Conservation (phyloP, 2,797 vertebrate species). For the Coccyzus lansbergi region DNA sequence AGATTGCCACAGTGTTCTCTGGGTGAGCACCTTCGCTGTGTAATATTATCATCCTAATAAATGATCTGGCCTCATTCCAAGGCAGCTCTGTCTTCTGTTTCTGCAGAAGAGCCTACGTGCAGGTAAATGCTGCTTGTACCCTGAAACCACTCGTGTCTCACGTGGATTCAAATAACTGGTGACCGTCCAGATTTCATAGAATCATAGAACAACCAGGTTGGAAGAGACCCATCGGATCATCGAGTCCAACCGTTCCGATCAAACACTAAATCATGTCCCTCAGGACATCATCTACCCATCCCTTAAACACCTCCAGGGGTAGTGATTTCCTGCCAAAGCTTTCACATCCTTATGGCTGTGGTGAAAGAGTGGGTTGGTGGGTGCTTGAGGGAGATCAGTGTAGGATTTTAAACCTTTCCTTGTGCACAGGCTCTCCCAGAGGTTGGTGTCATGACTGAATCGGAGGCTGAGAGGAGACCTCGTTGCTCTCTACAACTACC, state of each 20-base stretch:
- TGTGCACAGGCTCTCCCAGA: not conserved
- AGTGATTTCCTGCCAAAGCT: not conserved
- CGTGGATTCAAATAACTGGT: not conserved
- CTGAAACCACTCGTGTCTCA: rapidly evolving
- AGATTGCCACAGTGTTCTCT: not conserved
- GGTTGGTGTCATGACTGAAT: not conserved
- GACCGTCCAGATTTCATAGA: rapidly evolving
- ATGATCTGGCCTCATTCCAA: not conserved
- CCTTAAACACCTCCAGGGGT: too few relatives aligned
- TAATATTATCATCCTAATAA: not conserved
- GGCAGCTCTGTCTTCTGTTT: not conserved
- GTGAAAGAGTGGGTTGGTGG: not conserved
- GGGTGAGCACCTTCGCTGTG: rapidly evolving
- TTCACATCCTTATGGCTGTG: not conserved
- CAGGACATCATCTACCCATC: too few relatives aligned
- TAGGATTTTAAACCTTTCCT: not conserved
- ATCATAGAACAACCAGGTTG: too few relatives aligned
- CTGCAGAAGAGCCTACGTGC: not conserved
- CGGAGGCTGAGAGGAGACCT: too few relatives aligned
- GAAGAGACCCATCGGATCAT: too few relatives aligned
- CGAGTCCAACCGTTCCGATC: too few relatives aligned
- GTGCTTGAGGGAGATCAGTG: rapidly evolving
- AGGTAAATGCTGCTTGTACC: not conserved
- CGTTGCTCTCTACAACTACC: too few relatives aligned
- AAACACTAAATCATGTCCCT: too few relatives aligned